phyloP scores from a whole-genome alignment of 2,888 invertebrate genomes.

The Leptinotarsa tumamoca region DNA sequence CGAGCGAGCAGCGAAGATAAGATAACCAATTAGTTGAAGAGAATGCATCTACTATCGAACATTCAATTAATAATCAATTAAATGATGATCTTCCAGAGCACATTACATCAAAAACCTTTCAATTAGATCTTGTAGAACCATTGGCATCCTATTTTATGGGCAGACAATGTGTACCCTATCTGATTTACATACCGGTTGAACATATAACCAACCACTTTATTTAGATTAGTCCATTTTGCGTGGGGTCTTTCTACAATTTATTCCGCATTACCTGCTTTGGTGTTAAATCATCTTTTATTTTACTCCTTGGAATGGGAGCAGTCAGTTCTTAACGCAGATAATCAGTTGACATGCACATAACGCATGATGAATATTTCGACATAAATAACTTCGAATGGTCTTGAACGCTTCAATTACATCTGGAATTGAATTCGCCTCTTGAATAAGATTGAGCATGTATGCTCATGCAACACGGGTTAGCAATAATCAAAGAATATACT shows the following conservation, averaged over 20 bases:
- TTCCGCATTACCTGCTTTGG: constrained; percentile 40
- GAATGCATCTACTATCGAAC: constrained; percentile 34
- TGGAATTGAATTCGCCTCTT: not conserved
- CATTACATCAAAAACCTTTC: constrained; percentile 55
- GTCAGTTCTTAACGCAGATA: not conserved
- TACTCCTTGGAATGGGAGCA: constrained; percentile 12
- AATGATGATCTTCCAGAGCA: constrained; percentile 44
- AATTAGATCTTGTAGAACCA: constrained; percentile 54
- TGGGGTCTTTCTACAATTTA: constrained; percentile 44
- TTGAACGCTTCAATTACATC: constrained; percentile 2
- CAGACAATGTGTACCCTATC: constrained; percentile 49
- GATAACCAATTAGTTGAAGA: constrained; percentile 40
- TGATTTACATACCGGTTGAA: constrained; percentile 56
- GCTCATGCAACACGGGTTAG: too few relatives aligned
- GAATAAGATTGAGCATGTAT: too few relatives aligned
- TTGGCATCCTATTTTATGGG: constrained; percentile 49
- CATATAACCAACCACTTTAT: constrained; percentile 52
- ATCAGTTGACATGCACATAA: constrained; percentile 13
- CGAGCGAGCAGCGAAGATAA: constrained; percentile 33
- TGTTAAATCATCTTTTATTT: constrained; percentile 42
- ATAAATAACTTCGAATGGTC: not conserved
- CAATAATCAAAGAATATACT: too few relatives aligned
- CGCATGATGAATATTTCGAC: constrained; percentile 14
- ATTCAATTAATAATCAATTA: constrained; percentile 55
- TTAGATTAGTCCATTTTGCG: constrained; percentile 50